Percentiles rank a stretch among this genome's conserved stretches.
These are phyloP conservation scores for Lepeophtheirus nordmannii DNA, from an alignment of 2,888 invertebrate genomes.

Conservation along the genomic window DNA sequence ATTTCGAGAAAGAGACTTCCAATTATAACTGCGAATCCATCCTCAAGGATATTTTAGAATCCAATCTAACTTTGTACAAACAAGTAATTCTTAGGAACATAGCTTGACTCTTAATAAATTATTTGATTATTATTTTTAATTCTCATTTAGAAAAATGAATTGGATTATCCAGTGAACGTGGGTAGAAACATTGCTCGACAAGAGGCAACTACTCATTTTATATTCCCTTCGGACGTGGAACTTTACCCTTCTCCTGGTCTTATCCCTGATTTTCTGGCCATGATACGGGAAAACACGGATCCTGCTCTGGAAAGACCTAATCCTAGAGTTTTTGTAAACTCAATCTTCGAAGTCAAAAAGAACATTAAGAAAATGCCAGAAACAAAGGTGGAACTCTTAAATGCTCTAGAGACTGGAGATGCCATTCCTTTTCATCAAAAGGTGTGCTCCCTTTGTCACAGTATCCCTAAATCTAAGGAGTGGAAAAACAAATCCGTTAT, in stretches of 20 bases:
- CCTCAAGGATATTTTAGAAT: not conserved
- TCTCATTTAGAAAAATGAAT: slow-evolving; percentile 51
- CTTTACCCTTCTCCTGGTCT: slow-evolving; percentile 71
- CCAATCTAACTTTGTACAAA: slow-evolving; percentile 34
- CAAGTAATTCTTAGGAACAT: slow-evolving; percentile 32
- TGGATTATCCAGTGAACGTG: slow-evolving; percentile 76
- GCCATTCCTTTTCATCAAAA: slow-evolving; percentile 84
- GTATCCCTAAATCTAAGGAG: slow-evolving; percentile 29
- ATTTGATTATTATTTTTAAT: not conserved
- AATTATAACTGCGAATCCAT: not conserved
- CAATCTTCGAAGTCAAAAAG: slow-evolving; percentile 61
- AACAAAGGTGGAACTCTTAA: slow-evolving; percentile 50
- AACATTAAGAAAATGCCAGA: slow-evolving; percentile 29
- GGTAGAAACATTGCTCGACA: slow-evolving; percentile 76
- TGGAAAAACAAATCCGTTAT: not conserved
- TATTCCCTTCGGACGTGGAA: slow-evolving; percentile 75
- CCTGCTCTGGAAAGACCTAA: slow-evolving; percentile 33
- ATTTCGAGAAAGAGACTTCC: slow-evolving; percentile 20
- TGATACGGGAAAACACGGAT: slow-evolving; percentile 51
- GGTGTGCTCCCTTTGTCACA: slow-evolving; percentile 73
- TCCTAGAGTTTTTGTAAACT: slow-evolving; percentile 64
- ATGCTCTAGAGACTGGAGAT: slow-evolving; percentile 54
- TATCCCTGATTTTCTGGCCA: slow-evolving; percentile 61
- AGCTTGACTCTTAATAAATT: too few species aligned
- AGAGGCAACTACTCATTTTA: slow-evolving; percentile 60